Evolutionary conservation across 2,888 invertebrate genomes (phyloP), one percentile per base, ranked within the genome.

Genomic region (Auanema freiburgensis): DNA sequence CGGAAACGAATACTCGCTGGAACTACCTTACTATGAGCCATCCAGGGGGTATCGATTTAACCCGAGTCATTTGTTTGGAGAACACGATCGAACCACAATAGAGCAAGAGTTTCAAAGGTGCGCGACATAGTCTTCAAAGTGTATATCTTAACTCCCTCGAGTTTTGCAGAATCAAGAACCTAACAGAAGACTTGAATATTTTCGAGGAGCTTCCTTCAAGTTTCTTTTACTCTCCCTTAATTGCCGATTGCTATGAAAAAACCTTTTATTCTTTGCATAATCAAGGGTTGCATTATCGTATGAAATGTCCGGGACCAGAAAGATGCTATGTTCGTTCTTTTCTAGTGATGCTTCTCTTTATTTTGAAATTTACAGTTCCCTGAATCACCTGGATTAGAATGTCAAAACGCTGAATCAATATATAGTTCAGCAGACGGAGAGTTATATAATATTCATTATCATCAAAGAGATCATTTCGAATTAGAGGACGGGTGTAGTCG

Each of bases 291-390:
- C 49, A 69, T 24, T 43, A 57, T 8, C 49, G 24, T 10, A 66
- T 65, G 66, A 23, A 59, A 23, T 72, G 72, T 61, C 69, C 69
- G 0, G 67, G 67, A 21, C 69, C 72, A 5, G 72, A 72, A 23
- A 55, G 69, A 55, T 72, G 72, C 51, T 59, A 64, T 49, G 66
- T 63, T 18, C 53, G 43, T 40, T n/a, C 14, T n/a, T n/a, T n/a
- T n/a, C n/a, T n/a, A n/a, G n/a, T n/a, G n/a, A n/a, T n/a, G n/a
- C n/a, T n/a, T n/a, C n/a, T 33, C 24, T 16, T 25, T 21, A 6
- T 10, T 12, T 6, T 44, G 14, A 57, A 10, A 10, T 18, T 50
- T 24, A 23, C 24, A 57, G 57, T 18, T 57, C 10, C 51, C 59
- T 40, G n/a, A 53, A 14, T 24, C 41, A 4, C 8, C 33, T 10